These are phyloP conservation scores for Drosophila mauritiana DNA, from an alignment of 1,140 invertebrate species.

Conservation along the genomic window DNA sequence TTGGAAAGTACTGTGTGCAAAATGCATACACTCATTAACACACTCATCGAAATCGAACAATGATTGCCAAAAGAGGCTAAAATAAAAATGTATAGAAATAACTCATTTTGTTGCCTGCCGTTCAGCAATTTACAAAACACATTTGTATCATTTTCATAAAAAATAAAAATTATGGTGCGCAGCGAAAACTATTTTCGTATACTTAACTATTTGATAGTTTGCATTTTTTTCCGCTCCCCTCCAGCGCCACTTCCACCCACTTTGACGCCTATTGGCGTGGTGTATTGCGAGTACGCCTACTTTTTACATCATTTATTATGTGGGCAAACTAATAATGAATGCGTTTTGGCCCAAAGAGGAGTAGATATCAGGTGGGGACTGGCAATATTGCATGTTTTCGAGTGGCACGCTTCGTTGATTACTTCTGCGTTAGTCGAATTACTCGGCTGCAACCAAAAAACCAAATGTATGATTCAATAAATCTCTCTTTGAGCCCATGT, in stretches of 20 bases:
- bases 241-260: constrained; percentile 2
- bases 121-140: constrained; percentile 28
- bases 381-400: constrained; percentile 37
- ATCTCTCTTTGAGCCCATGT: constrained; percentile 41
- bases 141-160: constrained; percentile 10
- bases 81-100: constrained; percentile 1
- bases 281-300: constrained; percentile 50
- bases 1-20: not conserved
- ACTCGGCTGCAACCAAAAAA: constrained; percentile 58
- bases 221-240: constrained; percentile 25
- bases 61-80: constrained; percentile 3
- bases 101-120: constrained; percentile 7
- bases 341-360: constrained; percentile 43
- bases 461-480: constrained; percentile 46
- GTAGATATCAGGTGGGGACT: not conserved
- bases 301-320: constrained; percentile 78
- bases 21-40: not conserved
- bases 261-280: constrained; percentile 16
- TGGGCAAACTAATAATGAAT: constrained; percentile 58
- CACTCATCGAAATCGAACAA: constrained; percentile 8
- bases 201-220: constrained; percentile 50
- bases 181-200: constrained; percentile 28
- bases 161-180: constrained; percentile 25
- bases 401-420: constrained; percentile 70
- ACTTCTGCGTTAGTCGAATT: constrained; percentile 58